Conservation (phyloP, 2,888 invertebrate species). For the Agonopterix alstromeriana region DNA sequence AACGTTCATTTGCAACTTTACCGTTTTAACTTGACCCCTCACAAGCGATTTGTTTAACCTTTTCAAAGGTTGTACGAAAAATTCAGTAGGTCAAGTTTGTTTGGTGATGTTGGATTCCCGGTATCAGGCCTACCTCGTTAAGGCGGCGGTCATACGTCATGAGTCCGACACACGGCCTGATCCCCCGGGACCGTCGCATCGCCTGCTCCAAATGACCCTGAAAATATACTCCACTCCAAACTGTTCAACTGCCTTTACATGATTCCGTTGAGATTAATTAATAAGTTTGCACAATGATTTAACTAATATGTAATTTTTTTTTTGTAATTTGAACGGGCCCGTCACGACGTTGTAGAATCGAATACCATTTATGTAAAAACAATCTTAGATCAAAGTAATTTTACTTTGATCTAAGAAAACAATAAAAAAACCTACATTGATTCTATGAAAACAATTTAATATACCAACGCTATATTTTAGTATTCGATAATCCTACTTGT, state of each 20-base stretch:
- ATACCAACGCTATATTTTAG: too few relatives aligned
- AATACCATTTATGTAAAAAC: too few relatives aligned
- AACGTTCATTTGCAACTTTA: background rate
- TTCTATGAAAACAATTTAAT: too few relatives aligned
- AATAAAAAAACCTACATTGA: too few relatives aligned
- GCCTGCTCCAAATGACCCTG: conserved; percentile 13
- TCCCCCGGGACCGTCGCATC: conserved; percentile 22
- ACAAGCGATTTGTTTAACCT: conserved; percentile 16
- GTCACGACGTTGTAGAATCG: too few relatives aligned
- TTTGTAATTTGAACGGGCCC: too few relatives aligned
- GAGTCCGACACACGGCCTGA: conserved; percentile 20
- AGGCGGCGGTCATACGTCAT: conserved; percentile 36
- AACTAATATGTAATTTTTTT: too few relatives aligned
- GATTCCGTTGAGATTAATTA: background rate
- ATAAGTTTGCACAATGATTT: background rate
- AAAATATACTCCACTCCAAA: conserved; percentile 14
- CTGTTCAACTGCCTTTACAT: conserved; percentile 8
- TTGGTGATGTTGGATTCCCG: conserved; percentile 28
- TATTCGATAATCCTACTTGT: too few relatives aligned
- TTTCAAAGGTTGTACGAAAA: background rate
- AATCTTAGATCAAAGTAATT: too few relatives aligned
- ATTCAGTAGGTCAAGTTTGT: conserved; percentile 19
- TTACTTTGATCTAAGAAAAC: too few relatives aligned
- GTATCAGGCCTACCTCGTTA: conserved; percentile 21
- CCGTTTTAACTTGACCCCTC: conserved; percentile 24